Percentiles rank a stretch among this genome's conserved stretches.
phyloP scores from a whole-genome alignment of 2,888 invertebrate species.

The Eupithecia dodoneata region DNA sequence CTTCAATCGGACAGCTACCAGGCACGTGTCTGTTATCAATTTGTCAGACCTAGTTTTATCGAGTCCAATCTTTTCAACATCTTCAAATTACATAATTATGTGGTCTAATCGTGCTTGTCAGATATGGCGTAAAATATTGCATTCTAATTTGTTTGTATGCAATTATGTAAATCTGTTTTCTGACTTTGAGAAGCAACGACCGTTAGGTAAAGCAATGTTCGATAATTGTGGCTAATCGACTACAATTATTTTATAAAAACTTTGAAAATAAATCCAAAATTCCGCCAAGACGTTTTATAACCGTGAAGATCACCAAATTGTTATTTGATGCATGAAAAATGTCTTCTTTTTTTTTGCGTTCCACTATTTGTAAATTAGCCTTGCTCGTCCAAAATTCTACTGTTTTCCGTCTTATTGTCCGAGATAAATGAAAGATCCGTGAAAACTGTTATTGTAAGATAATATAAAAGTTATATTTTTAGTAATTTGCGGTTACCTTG shows the following conservation, averaged over 20 bases:
- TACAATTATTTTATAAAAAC: constrained; percentile 22
- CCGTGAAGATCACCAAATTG: constrained; percentile 50
- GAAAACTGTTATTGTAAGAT: constrained; percentile 62
- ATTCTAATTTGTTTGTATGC: constrained; percentile 38
- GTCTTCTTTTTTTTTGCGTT: constrained; percentile 44
- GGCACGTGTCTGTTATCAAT: constrained; percentile 36
- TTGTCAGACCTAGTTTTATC: constrained; percentile 28
- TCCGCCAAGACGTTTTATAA: constrained; percentile 28
- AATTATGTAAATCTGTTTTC: constrained; percentile 39
- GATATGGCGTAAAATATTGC: constrained; percentile 43
- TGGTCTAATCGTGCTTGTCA: constrained; percentile 32
- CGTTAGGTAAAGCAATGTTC: constrained; percentile 28
- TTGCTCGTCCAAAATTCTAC: constrained; percentile 61
- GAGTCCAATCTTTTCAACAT: constrained; percentile 40
- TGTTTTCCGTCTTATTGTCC: constrained; percentile 57
- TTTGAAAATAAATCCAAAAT: constrained; percentile 32
- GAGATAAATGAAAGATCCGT: constrained; percentile 70
- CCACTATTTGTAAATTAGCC: constrained; percentile 53
- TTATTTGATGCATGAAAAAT: constrained; percentile 46
- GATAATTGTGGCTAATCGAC: constrained; percentile 33
- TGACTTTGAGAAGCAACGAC: constrained; percentile 39
- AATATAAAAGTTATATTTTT: constrained; percentile 21
- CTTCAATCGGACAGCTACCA: constrained; percentile 17
- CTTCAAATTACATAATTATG: constrained; percentile 37
- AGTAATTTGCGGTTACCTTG: constrained; percentile 67